These are phyloP conservation scores for Tursiops truncatus DNA, from an alignment of 2,113 vertebrate genomes.

Conservation along the genomic window DNA sequence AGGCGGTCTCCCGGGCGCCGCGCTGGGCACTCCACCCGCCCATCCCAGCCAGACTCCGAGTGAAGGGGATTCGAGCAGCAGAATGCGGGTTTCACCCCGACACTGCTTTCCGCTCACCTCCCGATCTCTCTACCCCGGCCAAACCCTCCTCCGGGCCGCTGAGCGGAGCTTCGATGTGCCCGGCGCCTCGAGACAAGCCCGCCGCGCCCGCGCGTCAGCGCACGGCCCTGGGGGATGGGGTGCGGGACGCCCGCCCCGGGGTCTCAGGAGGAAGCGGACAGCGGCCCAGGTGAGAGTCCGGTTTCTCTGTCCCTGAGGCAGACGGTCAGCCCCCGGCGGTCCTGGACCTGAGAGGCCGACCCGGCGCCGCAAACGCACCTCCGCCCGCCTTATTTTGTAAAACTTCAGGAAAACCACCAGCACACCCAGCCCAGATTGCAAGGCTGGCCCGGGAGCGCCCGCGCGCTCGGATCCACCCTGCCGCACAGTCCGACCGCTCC, in stretches of 20 bases:
- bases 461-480: background rate
- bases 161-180: background rate
- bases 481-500: background rate
- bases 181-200: background rate
- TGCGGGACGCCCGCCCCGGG: background rate
- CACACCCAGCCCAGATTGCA: background rate
- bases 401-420: constrained; percentile 12
- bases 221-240: background rate
- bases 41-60: background rate
- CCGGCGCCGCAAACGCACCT: background rate
- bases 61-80: background rate
- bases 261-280: background rate
- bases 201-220: background rate
- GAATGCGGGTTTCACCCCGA: background rate
- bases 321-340: background rate
- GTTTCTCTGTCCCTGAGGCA: background rate
- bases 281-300: background rate
- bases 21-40: background rate
- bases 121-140: background rate
- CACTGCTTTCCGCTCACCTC: background rate
- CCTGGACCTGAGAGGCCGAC: background rate
- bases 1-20: background rate
- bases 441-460: background rate
- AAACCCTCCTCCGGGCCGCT: background rate
- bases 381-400: background rate